phyloP scores from a whole-genome alignment of 1,140 invertebrate genomes.

The Macrobrachium rosenbergii region DNA sequence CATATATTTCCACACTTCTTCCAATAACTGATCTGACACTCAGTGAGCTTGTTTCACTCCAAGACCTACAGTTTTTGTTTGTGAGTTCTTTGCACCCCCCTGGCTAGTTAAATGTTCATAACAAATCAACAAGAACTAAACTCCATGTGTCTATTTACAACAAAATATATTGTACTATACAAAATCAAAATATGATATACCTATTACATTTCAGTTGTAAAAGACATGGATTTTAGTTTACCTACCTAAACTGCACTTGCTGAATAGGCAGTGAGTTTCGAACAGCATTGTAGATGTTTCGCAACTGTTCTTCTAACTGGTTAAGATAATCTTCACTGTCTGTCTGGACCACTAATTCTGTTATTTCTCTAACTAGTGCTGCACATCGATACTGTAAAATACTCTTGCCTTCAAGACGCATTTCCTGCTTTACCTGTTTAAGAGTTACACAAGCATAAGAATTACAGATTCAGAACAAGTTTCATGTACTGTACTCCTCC shows the following conservation, averaged over 20 bases:
- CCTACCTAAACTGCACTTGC: constrained; percentile 45
- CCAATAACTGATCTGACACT: too few species aligned
- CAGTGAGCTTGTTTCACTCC: too few species aligned
- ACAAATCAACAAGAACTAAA: too few species aligned
- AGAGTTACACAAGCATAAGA: not conserved
- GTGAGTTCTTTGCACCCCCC: too few species aligned
- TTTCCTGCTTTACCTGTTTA: constrained; percentile 49
- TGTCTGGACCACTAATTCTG: constrained; percentile 50
- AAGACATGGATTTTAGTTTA: not conserved
- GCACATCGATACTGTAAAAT: constrained; percentile 54
- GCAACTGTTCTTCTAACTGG: constrained; percentile 48
- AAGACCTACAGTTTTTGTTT: too few species aligned
- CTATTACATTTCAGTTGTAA: not conserved
- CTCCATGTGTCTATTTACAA: too few species aligned
- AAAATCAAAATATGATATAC: not conserved
- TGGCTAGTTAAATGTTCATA: too few species aligned
- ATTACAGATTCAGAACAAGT: too few species aligned
- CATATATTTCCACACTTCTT: too few species aligned
- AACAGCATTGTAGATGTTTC: constrained; percentile 48
- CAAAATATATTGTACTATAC: too few species aligned
- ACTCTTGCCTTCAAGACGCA: constrained; percentile 49
- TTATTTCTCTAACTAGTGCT: constrained; percentile 46
- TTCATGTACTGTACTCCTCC: too few species aligned
- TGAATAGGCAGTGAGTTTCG: constrained; percentile 38
- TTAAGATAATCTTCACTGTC: constrained; percentile 57